phyloP scores from a whole-genome alignment of 2,113 vertebrate genomes.

The Cygnus atratus region DNA sequence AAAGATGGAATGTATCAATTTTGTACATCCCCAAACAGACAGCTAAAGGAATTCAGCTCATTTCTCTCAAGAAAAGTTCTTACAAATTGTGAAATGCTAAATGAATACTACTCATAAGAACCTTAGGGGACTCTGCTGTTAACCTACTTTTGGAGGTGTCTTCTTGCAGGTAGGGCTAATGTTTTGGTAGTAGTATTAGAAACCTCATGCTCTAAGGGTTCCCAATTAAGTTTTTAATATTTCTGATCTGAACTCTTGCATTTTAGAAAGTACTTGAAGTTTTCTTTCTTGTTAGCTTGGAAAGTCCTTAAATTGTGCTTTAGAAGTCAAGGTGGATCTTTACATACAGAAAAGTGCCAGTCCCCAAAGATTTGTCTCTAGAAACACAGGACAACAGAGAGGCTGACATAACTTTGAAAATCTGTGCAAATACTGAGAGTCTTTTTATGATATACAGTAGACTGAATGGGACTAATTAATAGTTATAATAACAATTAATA shows the following conservation, averaged over 20 bases:
- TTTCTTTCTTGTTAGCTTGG: neutral
- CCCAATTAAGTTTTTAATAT: neutral
- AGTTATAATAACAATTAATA: too few species aligned
- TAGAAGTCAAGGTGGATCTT: neutral
- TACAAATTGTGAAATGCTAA: neutral
- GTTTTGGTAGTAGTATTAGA: neutral
- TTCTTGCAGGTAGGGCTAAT: neutral
- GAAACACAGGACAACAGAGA: neutral
- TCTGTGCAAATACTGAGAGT: neutral
- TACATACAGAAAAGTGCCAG: neutral
- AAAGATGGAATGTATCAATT: neutral
- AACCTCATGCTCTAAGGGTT: neutral
- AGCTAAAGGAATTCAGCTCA: neutral
- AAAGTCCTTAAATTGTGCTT: neutral
- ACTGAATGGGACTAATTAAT: neutral
- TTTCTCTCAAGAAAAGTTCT: neutral
- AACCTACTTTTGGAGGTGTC: neutral
- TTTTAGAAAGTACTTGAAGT: neutral
- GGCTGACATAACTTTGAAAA: neutral
- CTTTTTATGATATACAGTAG: neutral
- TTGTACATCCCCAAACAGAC: neutral
- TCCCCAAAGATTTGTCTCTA: neutral
- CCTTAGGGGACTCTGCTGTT: neutral
- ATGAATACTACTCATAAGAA: neutral
- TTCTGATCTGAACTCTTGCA: neutral